phyloP scores from a whole-genome alignment of 2,888 invertebrate species.

The Athetis lepigone region DNA sequence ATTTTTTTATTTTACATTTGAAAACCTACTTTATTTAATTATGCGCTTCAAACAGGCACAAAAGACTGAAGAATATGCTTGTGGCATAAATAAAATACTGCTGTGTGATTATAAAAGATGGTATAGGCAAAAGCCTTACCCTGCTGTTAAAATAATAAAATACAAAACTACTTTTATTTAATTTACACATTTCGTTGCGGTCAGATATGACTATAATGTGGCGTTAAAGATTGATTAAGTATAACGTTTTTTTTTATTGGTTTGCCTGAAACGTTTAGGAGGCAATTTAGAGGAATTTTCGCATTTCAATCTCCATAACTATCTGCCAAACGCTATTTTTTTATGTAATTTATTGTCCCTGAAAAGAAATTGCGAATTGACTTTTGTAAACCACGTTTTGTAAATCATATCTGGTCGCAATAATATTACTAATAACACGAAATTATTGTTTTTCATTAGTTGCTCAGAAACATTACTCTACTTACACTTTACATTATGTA shows the following conservation, averaged over 20 bases:
- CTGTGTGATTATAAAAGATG: conserved; percentile 21
- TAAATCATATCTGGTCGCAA: conserved; percentile 24
- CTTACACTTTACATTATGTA: conserved; percentile 64
- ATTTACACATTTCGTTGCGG: conserved; percentile 28
- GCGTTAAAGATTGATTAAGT: not conserved
- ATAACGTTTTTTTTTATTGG: not conserved
- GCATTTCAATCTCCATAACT: too few relatives aligned
- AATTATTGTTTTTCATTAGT: conserved; percentile 71
- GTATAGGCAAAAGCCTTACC: conserved; percentile 56
- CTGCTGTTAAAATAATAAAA: conserved; percentile 59
- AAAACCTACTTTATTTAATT: not conserved
- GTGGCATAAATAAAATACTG: conserved; percentile 18
- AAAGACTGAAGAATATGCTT: not conserved
- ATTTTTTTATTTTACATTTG: conserved; percentile 4
- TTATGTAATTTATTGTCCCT: too few relatives aligned
- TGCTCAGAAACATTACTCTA: conserved; percentile 55
- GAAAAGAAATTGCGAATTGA: too few relatives aligned
- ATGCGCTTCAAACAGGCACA: conserved; percentile 2
- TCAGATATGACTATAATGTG: conserved; percentile 10
- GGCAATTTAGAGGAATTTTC: too few relatives aligned
- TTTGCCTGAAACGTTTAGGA: not conserved
- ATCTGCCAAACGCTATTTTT: too few relatives aligned
- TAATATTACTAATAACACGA: conserved; percentile 60
- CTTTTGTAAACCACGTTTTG: not conserved
- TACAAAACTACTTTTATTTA: conserved; percentile 36